Conservation (phyloP, 2,797 vertebrate genomes). For the Carduelis carduelis region DNA sequence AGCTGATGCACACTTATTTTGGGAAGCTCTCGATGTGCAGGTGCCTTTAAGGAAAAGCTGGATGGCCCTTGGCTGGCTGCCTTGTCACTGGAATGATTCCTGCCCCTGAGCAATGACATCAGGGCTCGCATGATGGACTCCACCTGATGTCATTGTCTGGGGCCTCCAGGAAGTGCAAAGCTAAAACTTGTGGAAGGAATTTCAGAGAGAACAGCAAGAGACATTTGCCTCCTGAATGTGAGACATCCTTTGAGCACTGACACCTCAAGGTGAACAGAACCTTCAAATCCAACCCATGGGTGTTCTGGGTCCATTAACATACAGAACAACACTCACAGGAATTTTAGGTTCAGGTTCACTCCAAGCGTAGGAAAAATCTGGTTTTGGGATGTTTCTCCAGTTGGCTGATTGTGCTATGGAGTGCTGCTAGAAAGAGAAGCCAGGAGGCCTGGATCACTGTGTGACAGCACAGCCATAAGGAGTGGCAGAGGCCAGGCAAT, state of each 20-base stretch:
- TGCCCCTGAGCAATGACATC: slow-evolving; percentile 1
- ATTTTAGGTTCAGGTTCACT: background rate
- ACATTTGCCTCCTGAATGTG: background rate
- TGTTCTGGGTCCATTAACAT: background rate
- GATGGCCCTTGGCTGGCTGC: background rate
- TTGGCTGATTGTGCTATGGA: background rate
- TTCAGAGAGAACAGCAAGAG: background rate
- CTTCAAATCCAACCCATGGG: background rate
- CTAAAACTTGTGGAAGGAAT: background rate
- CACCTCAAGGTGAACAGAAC: background rate
- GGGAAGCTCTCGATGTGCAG: background rate
- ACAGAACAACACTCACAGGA: background rate
- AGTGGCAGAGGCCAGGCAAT: background rate
- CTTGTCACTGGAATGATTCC: background rate
- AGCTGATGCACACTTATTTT: background rate
- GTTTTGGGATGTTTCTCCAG: background rate
- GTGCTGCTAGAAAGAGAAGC: background rate
- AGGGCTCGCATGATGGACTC: slow-evolving; percentile 3
- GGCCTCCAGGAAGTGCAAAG: background rate
- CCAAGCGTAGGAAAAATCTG: background rate
- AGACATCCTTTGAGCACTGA: background rate
- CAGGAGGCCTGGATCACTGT: fast-evolving
- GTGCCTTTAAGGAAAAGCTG: background rate
- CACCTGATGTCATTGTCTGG: slow-evolving; percentile 22
- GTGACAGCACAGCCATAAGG: fast-evolving